Percentiles rank a stretch among this genome's conserved stretches.
phyloP scores from a whole-genome alignment of 2,888 invertebrate genomes.

The Nasonovia ribisnigri region DNA sequence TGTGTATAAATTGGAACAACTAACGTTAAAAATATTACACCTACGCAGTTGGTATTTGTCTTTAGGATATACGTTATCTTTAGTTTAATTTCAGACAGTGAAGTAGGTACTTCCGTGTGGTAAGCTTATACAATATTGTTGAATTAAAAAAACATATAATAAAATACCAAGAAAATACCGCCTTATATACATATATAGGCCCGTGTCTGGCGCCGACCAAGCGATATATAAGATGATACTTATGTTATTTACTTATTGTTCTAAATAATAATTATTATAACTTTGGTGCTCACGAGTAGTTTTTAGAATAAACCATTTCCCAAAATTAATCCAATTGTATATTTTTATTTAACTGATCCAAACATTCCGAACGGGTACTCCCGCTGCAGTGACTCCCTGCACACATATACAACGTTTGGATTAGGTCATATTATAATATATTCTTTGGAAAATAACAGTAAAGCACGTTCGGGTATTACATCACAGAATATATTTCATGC shows the following conservation, averaged over 20 bases:
- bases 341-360: background rate
- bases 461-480: background rate
- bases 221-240: background rate
- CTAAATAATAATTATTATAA: background rate
- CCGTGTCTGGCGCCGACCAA: background rate
- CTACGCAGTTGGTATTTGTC: background rate
- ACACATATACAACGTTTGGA: background rate
- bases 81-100: background rate
- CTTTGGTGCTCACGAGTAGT: background rate
- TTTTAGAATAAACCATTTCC: background rate
- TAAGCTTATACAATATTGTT: background rate
- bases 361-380: background rate
- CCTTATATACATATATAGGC: background rate
- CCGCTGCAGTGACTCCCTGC: background rate
- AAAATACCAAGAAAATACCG: background rate
- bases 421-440: background rate
- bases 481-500: background rate
- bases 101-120: background rate
- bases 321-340: too few species aligned
- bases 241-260: background rate
- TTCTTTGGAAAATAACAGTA: background rate
- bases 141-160: background rate
- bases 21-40: too few species aligned
- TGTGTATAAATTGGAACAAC: too few species aligned
- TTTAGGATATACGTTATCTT: background rate